These are phyloP conservation scores for Myopa testacea DNA, from an alignment of 2,888 invertebrate species.

Conservation along the genomic window DNA sequence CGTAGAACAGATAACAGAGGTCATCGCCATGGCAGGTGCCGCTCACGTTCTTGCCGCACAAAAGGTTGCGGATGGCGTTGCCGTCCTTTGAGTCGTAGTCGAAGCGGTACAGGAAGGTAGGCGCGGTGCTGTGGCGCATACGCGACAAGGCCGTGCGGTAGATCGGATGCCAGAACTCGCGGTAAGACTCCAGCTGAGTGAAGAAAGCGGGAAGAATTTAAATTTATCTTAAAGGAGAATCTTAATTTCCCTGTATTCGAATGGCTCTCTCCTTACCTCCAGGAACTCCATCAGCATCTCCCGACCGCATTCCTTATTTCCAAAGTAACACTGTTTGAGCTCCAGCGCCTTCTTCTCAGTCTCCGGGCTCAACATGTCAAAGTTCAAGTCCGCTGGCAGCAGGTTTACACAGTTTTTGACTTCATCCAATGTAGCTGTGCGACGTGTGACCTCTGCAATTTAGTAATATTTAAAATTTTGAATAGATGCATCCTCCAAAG, in stretches of 20 bases:
- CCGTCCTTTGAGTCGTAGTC: constrained; percentile 63
- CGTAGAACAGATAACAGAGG: constrained; percentile 62
- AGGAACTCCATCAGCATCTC: constrained; percentile 65
- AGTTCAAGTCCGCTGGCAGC: constrained; percentile 57
- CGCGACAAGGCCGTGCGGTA: constrained; percentile 59
- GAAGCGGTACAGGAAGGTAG: constrained; percentile 66
- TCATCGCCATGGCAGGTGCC: constrained; percentile 67
- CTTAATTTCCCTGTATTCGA: too few relatives aligned
- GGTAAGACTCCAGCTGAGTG: constrained; percentile 56
- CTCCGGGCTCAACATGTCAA: constrained; percentile 48
- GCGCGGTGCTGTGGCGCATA: constrained; percentile 54
- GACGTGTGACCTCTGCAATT: constrained; percentile 56
- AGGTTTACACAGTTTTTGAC: constrained; percentile 60
- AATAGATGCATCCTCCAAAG: background rate
- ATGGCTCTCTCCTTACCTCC: constrained; percentile 47
- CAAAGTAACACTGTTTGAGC: constrained; percentile 60
- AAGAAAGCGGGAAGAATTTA: background rate
- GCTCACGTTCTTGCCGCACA: constrained; percentile 58
- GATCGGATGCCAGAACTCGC: constrained; percentile 65
- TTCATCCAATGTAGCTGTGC: constrained; percentile 60
- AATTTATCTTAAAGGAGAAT: background rate
- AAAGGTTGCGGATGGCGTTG: constrained; percentile 59
- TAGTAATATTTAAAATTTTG: background rate
- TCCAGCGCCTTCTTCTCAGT: constrained; percentile 54
- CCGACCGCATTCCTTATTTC: constrained; percentile 57